Evolutionary conservation across 2,797 vertebrate species (phyloP).

Genomic region (Hypotaenidia okinawae): DNA sequence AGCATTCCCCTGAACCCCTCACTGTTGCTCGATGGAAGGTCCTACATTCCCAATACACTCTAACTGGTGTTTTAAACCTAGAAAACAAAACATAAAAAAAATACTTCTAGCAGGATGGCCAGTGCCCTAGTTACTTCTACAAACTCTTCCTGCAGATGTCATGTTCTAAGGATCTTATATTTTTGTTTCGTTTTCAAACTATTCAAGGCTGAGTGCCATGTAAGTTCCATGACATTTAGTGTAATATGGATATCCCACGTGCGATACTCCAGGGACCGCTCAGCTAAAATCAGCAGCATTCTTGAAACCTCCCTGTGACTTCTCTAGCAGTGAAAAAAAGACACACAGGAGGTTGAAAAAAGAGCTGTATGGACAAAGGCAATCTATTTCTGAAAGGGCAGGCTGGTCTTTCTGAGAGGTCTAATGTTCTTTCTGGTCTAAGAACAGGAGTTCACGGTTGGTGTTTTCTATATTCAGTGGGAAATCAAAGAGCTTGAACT

Average conservation of each 20-base stretch:
- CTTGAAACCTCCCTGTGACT: not conserved
- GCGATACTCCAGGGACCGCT: not conserved
- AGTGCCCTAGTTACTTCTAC: not conserved
- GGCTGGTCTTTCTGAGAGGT: not conserved
- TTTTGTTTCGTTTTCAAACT: not conserved
- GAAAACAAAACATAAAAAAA: not conserved
- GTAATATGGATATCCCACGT: not conserved
- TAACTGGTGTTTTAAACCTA: not conserved
- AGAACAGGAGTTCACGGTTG: not conserved
- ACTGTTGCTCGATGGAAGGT: not conserved
- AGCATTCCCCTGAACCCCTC: not conserved
- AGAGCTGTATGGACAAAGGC: not conserved
- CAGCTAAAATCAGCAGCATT: not conserved
- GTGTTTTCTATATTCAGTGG: not conserved
- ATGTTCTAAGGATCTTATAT: not conserved
- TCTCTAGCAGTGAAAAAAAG: not conserved
- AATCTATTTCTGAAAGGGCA: not conserved
- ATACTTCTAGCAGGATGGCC: not conserved
- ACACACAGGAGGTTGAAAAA: not conserved
- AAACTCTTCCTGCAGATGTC: not conserved
- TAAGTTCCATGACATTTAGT: not conserved
- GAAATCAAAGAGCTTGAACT: not conserved
- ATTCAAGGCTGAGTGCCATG: not conserved
- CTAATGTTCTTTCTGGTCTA: not conserved
- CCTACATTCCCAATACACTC: not conserved